These are phyloP conservation scores for Isoperla grammatica DNA, from an alignment of 2,888 invertebrate genomes.

Conservation along the genomic window DNA sequence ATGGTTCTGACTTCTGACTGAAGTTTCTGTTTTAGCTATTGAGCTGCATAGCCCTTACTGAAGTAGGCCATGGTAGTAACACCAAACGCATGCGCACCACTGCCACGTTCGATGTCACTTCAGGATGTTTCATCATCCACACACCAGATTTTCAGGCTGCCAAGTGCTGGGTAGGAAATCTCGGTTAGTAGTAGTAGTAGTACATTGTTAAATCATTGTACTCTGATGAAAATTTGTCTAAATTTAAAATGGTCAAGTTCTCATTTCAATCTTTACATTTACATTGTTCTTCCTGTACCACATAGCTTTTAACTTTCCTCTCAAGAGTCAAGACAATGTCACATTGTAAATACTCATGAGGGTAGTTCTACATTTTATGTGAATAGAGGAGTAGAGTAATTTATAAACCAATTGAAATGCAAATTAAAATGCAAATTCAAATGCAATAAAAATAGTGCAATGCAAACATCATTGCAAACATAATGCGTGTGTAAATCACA, in stretches of 20 bases:
- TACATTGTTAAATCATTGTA: not conserved
- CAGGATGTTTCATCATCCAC: slow-evolving; percentile 78
- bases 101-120: slow-evolving; percentile 74
- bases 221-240: too few relatives aligned
- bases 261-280: not conserved
- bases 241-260: not conserved
- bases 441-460: too few relatives aligned
- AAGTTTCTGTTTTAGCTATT: slow-evolving; percentile 44
- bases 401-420: too few relatives aligned
- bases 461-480: too few relatives aligned
- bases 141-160: slow-evolving; percentile 93
- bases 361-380: too few relatives aligned
- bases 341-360: too few relatives aligned
- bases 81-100: slow-evolving; percentile 86
- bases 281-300: not conserved
- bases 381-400: too few relatives aligned
- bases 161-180: slow-evolving; percentile 95
- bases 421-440: too few relatives aligned
- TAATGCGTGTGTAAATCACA: too few relatives aligned
- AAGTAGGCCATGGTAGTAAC: slow-evolving; percentile 92
- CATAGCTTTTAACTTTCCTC: too few relatives aligned
- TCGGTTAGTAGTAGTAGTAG: slow-evolving; percentile 55
- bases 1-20: too few relatives aligned
- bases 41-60: slow-evolving; percentile 86
- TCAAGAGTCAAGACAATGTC: too few relatives aligned